Evolutionary conservation across 2,888 invertebrate species (phyloP).

Genomic region (Lepidocyrtoides sp.): DNA sequence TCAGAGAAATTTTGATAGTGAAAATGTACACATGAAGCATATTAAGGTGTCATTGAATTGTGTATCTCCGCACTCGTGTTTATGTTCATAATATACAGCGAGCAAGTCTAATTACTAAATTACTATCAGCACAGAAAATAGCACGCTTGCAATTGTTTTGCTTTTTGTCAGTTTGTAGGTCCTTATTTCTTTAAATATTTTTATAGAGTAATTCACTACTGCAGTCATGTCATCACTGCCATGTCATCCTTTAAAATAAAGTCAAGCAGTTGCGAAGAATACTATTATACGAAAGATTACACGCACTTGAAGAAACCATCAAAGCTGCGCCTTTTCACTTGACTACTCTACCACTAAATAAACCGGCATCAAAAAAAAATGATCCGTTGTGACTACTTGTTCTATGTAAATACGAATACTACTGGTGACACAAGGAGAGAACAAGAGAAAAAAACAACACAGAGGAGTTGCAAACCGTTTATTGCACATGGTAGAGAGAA

Average conservation of each 20-base stretch:
- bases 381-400: no score
- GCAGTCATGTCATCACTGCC: background rate
- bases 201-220: no score
- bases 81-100: background rate
- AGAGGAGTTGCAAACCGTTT: background rate
- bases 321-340: background rate
- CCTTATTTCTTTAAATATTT: no score
- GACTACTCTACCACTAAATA: background rate
- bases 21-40: background rate
- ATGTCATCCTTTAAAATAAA: background rate
- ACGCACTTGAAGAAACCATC: slow-evolving; percentile 8
- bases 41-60: background rate
- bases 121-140: background rate
- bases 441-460: background rate
- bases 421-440: background rate
- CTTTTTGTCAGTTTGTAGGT: no score
- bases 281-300: background rate
- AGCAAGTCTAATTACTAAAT: background rate
- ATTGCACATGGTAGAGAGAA: background rate
- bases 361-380: background rate
- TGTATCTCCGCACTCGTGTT: background rate
- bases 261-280: no score
- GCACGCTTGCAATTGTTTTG: no score
- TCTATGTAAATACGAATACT: background rate
- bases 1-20: slow-evolving; percentile 5